Percentiles rank a stretch among this genome's conserved stretches.
These are phyloP conservation scores for Harpagoxenus sublaevis DNA, from an alignment of 2,888 invertebrate species.

Conservation along the genomic window DNA sequence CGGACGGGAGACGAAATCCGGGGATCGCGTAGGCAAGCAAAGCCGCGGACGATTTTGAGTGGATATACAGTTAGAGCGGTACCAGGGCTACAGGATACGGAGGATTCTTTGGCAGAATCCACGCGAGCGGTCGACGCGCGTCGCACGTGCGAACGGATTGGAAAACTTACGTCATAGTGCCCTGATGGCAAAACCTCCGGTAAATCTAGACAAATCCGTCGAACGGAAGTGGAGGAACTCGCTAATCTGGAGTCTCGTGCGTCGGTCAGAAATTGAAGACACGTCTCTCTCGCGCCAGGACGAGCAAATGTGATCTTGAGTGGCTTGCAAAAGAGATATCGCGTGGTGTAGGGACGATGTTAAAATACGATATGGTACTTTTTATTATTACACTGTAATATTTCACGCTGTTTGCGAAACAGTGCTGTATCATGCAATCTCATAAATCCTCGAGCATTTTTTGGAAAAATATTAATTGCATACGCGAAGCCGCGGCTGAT, in stretches of 20 bases:
- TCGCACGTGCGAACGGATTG: slow-evolving; percentile 3
- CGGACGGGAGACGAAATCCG: slow-evolving; percentile 33
- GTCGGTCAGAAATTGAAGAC: not conserved
- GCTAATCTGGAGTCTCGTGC: slow-evolving; percentile 31
- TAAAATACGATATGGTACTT: not conserved
- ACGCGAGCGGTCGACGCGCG: slow-evolving; percentile 36
- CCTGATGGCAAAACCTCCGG: slow-evolving; percentile 78
- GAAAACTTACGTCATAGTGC: slow-evolving; percentile 68
- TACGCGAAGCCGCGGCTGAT: not conserved
- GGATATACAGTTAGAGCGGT: slow-evolving; percentile 81
- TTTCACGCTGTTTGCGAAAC: slow-evolving; percentile 29
- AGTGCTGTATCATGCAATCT: slow-evolving; percentile 10
- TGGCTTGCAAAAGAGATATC: not conserved
- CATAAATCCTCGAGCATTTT: slow-evolving; percentile 24
- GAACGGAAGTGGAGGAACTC: slow-evolving; percentile 25
- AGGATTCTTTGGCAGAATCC: slow-evolving; percentile 55
- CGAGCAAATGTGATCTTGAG: not conserved
- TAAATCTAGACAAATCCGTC: slow-evolving; percentile 80
- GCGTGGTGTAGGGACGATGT: not conserved
- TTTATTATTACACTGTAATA: slow-evolving; percentile 14
- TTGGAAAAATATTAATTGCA: not conserved
- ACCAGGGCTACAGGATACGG: slow-evolving; percentile 81
- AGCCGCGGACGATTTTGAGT: slow-evolving; percentile 82
- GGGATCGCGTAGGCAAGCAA: slow-evolving; percentile 50
- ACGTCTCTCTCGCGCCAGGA: not conserved